A percentile compares a stretch with the other conserved stretches of the same genome.
These are phyloP conservation scores for Phyllostomus discolor DNA, from an alignment of 2,113 vertebrate genomes.

Conservation along the genomic window DNA sequence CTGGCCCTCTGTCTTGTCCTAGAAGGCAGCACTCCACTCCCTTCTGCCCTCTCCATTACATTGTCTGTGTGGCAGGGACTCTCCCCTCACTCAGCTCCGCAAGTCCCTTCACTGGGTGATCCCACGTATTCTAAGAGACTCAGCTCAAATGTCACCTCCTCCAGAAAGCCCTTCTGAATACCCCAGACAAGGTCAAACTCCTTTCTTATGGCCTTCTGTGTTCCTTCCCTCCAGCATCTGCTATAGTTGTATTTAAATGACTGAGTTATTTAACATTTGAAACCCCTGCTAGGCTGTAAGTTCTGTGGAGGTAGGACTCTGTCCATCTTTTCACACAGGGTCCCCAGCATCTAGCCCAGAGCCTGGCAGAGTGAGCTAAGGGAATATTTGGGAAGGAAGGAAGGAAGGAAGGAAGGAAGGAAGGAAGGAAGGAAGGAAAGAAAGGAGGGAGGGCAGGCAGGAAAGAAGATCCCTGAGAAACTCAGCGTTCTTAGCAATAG, in stretches of 20 bases:
- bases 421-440: fast-evolving
- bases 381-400: not conserved
- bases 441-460: not conserved
- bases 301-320: not conserved
- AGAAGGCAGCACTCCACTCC: not conserved
- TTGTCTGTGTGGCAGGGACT: not conserved
- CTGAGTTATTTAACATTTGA: not conserved
- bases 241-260: not conserved
- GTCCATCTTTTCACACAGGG: not conserved
- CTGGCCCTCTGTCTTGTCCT: not conserved
- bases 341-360: not conserved
- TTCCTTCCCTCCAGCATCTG: not conserved
- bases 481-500: not conserved
- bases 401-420: fast-evolving
- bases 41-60: not conserved
- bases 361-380: not conserved
- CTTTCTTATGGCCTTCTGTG: not conserved
- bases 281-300: not conserved
- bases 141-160: not conserved
- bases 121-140: not conserved
- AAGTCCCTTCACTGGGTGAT: not conserved
- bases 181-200: not conserved
- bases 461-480: not conserved
- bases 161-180: not conserved
- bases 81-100: not conserved